Evolutionary conservation across 1,140 invertebrate species (phyloP), one percentile per base, ranked within the genome.

Genomic region (Bombus terrestris): DNA sequence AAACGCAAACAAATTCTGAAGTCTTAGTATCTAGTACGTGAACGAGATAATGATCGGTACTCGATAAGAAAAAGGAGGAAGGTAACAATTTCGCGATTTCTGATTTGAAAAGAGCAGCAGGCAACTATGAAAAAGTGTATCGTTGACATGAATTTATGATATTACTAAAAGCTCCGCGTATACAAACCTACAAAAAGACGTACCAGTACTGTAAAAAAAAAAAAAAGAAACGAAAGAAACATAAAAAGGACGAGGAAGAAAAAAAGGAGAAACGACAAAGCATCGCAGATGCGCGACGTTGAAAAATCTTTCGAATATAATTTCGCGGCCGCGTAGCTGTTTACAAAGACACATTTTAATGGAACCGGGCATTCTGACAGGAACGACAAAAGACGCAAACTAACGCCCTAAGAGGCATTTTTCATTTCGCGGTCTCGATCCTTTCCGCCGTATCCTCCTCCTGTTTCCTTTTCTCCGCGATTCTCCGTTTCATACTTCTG

Each of bases 401-500:
- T 28, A 66, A 64, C 76, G 53, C 64, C 32, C n/a, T 73, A 62
- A 80, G 41, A 69, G 68, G 68, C 57, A 74, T 89, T 89, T 89
- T 83, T 86, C 83, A 86, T 82, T 68, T 81, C 41, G 76, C 15
- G 59, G 22, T 28, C 53, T 32, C 39, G 37, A 41, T 41, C 15
- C 28, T 35, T 1, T 6, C 22, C 39, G 12, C 2, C 37, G n/a
- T 9, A 18, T n/a, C 18, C n/a, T 66, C 32, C 13, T 18, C 0
- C 64, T 68, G 8, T 37, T 12, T 6, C 25, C 12, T 22, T 41
- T 12, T 28, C 39, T n/a, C 22, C 53, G 2, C 18, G 47, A 22
- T 78, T 39, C 47, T 84, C 83, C 28, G 15, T 79, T 37, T 71
- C 39, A 37, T 28, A 47, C 22, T 64, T 5, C 57, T 43, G 43